Base-by-base conservation (phyloP, 2,797 vertebrate species). In the Podarcis siculus region DNA sequence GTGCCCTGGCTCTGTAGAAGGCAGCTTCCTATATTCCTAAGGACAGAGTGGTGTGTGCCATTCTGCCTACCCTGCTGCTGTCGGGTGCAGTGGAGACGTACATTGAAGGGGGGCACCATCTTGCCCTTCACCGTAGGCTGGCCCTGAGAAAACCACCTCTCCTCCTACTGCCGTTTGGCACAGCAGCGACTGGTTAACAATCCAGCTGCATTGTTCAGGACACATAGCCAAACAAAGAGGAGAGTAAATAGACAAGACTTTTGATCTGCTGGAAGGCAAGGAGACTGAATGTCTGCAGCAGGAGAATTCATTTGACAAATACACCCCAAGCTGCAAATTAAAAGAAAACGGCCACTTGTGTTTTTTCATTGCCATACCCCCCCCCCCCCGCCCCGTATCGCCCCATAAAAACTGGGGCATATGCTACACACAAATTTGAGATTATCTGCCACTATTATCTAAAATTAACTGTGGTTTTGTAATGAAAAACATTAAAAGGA, bases 381-480 rank as follows among this genome's bases (percentile, higher is more conserved):
- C 64, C 69, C 55, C 67, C 39, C 39, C 39, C 94, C 95, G 94
- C 96, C 95, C 95, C 69, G 9, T 30, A 25, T 30, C 13, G 23
- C 3, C 35, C 61, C 72, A 30, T 97, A 95, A 96, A 96, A 97
- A 96, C 90, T 93, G 77, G 93, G 91, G 91, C 93, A 95, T 92
- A 58, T 8, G 91, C 92, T 93, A 94, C 96, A 97, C 94, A 96
- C 94, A 95, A 93, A 96, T 95, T 95, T 95, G 92, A 96, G 96
- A 96, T 96, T 96, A 97, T 97, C 96, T 95, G 75, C 15, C 77
- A 92, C 95, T 96, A 96, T 96, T 95, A 97, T 97, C 96, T 96
- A 94, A 96, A 97, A 97, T 97, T 97, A 97, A 97, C 96, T 96
- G 96, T 95, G 96, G 96, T 96, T 97, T 97, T 96, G 95, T 96